Base-by-base conservation (phyloP, 2,888 invertebrate genomes). In the Leptinotarsa rubiginosa region DNA sequence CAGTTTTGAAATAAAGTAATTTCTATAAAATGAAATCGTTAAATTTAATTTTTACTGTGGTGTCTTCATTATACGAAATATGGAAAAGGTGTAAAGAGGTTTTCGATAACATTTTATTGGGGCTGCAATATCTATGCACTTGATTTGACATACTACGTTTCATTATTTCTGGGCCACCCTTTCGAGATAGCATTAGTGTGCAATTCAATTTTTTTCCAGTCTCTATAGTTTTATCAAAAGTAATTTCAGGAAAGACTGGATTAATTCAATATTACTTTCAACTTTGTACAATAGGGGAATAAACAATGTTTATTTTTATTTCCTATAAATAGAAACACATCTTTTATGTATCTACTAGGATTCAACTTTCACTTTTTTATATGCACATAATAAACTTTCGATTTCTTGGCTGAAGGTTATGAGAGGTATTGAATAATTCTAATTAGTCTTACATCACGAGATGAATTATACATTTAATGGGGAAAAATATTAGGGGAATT, bases 291-390 rank as follows among this genome's bases (percentile, higher is more conserved):
- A 12, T 41, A 41, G 2, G 41, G 41, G 10, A 41, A 41, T 41
- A 41, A 41, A 41, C 41, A 41, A 10, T 41, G 56, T 1, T 20
- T 15, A 13, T 56, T 15, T 15, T 56, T 13, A 56, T 22, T 56
- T 56, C 22, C 4, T 22, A 22, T 15, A 41, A 41, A 56, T 56
- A 15, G 50, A 50, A 50, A 15, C 15, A 50, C n/a, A 50, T 50
- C 15, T 50, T 50, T 50, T 50, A 50, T 50, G 50, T 4, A 50
- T 50, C 50, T 41, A 41, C 12, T 52, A 56, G 20, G 56, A 56
- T 56, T 56, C 56, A 13, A 56, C 56, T 56, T 56, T 56, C 56
- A 56, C 56, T 56, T 22, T 22, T 56, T 13, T 20, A 20, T 56
- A 22, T 20, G 16, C n/a, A 50, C 50, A 16, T 50, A 56, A 56